Evolutionary conservation across 1,140 invertebrate genomes (phyloP).

Genomic region (Anastrepha obliqua): DNA sequence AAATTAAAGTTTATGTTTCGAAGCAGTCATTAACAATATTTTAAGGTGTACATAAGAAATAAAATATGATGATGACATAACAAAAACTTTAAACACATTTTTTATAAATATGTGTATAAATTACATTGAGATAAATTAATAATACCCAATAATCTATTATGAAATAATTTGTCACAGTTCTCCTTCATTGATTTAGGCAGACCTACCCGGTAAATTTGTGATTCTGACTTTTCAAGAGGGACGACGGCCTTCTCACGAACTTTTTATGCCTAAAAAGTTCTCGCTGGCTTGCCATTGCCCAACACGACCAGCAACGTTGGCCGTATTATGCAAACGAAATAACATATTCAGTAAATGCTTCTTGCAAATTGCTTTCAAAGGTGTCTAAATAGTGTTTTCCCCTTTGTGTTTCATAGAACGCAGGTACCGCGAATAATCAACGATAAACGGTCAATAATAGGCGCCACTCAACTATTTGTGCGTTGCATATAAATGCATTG

Average conservation of each 20-base stretch:
- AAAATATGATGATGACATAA: too few species aligned
- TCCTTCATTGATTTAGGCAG: too few species aligned
- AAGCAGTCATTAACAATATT: too few species aligned
- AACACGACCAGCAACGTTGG: background rate
- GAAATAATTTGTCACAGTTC: too few species aligned
- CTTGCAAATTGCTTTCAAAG: slow-evolving; percentile 23
- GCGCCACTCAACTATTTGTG: slow-evolving; percentile 20
- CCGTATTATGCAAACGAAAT: slow-evolving; percentile 25
- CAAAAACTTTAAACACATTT: too few species aligned
- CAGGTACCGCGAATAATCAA: background rate
- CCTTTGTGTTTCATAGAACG: background rate
- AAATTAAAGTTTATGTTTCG: too few species aligned
- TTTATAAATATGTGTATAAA: too few species aligned
- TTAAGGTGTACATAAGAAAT: too few species aligned
- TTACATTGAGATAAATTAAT: too few species aligned
- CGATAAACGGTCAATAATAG: slow-evolving; percentile 27
- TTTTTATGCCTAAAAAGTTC: background rate
- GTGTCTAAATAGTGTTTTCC: slow-evolving; percentile 2
- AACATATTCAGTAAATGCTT: slow-evolving; percentile 35
- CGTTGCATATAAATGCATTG: slow-evolving; percentile 30
- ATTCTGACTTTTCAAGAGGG: too few species aligned
- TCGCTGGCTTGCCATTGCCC: background rate
- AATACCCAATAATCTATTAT: too few species aligned
- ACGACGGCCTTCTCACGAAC: background rate
- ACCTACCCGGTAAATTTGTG: too few species aligned